phyloP scores from a whole-genome alignment of 1,140 invertebrate genomes.

The Drosophila ambigua region DNA sequence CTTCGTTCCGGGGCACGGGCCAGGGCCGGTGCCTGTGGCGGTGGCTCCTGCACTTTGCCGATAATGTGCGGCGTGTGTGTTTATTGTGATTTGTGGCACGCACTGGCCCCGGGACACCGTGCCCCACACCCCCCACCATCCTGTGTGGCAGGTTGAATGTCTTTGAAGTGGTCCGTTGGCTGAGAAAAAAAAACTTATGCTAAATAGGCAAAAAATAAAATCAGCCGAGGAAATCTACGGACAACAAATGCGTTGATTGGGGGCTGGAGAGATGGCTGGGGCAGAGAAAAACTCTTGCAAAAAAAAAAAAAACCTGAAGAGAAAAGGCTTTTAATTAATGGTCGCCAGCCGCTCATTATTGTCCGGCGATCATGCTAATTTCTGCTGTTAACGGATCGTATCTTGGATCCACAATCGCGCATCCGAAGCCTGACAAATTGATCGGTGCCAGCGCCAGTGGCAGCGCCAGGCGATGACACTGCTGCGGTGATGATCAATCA shows the following conservation, averaged over 20 bases:
- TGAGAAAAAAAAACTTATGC: slow-evolving; percentile 24
- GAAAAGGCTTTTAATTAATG: slow-evolving; percentile 43
- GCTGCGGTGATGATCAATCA: slow-evolving; percentile 1
- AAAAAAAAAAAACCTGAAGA: neutral
- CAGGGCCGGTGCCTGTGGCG: no score
- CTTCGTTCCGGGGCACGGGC: neutral
- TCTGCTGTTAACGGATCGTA: slow-evolving; percentile 22
- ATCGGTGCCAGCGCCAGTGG: slow-evolving; percentile 2
- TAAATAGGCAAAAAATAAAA: slow-evolving; percentile 23
- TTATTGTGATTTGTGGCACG: slow-evolving; percentile 69
- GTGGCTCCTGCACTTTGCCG: slow-evolving; percentile 68
- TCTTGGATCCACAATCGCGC: neutral
- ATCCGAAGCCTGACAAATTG: slow-evolving; percentile 43
- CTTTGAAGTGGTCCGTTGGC: slow-evolving; percentile 29
- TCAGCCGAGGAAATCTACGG: slow-evolving; percentile 12
- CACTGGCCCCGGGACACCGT: slow-evolving; percentile 12
- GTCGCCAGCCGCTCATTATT: slow-evolving; percentile 4
- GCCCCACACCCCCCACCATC: neutral
- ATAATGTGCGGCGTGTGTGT: slow-evolving; percentile 75
- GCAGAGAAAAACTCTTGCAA: neutral
- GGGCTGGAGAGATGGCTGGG: neutral
- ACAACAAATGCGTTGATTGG: slow-evolving; percentile 23
- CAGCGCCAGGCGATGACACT: neutral
- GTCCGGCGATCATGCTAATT: slow-evolving; percentile 2
- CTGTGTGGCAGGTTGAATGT: slow-evolving; percentile 28